phyloP scores from a whole-genome alignment of 2,797 vertebrate species.

The Pangasius larnaudii region DNA sequence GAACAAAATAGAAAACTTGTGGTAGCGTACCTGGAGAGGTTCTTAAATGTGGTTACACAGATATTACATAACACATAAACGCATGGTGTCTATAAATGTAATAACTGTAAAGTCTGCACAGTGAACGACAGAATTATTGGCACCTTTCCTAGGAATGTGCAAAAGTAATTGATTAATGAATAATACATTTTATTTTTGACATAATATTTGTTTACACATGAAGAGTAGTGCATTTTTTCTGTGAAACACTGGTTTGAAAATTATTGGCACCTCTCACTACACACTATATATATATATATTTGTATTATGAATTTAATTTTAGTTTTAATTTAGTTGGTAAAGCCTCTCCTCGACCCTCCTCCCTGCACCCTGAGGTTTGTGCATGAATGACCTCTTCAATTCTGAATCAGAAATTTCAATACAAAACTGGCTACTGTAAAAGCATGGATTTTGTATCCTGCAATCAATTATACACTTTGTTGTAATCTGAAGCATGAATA shows the following conservation, averaged over 20 bases:
- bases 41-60: background rate
- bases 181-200: background rate
- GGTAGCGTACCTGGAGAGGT: background rate
- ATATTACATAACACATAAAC: background rate
- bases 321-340: background rate
- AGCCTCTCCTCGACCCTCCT: background rate
- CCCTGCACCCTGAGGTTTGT: background rate
- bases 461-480: background rate
- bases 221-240: background rate
- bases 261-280: background rate
- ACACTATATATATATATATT: no score
- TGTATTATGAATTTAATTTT: no score
- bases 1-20: background rate
- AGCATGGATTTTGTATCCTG: background rate
- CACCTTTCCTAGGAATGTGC: background rate
- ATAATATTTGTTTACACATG: background rate
- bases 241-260: background rate
- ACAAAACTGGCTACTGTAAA: background rate
- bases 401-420: background rate
- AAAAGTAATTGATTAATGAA: background rate
- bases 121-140: slow-evolving; percentile 8
- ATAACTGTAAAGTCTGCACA: background rate
- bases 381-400: background rate
- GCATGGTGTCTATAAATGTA: slow-evolving; percentile 10
- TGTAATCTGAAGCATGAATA: background rate